Evolutionary conservation across 2,888 invertebrate genomes (phyloP).

Genomic region (Brenthis daphne): DNA sequence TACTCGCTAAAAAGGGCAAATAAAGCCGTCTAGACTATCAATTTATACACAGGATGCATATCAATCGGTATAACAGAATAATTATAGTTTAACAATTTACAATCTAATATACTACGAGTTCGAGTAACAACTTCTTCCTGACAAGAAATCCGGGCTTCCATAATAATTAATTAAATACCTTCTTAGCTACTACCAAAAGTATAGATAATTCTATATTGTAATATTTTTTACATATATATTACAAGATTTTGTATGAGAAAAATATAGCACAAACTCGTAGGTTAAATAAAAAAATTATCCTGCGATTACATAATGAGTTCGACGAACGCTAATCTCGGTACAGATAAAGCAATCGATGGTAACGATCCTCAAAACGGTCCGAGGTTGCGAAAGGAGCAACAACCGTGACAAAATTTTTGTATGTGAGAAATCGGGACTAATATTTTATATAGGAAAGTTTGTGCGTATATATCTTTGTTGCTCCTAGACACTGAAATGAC

Average conservation of each 20-base stretch:
- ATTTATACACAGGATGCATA: constrained; percentile 36
- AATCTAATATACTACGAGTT: constrained; percentile 28
- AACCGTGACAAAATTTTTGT: constrained; percentile 55
- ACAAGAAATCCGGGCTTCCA: neutral
- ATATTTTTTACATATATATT: too few species aligned
- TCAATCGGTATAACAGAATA: constrained; percentile 31
- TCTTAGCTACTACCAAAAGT: too few species aligned
- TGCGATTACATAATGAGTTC: constrained; percentile 39
- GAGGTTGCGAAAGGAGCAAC: constrained; percentile 55
- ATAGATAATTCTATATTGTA: too few species aligned
- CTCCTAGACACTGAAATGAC: too few species aligned
- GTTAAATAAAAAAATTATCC: neutral
- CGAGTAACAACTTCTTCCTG: constrained; percentile 27
- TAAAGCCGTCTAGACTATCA: constrained; percentile 33
- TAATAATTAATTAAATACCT: neutral
- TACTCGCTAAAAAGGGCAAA: constrained; percentile 14
- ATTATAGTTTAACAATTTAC: constrained; percentile 32
- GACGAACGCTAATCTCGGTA: constrained; percentile 41
- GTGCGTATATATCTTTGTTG: too few species aligned
- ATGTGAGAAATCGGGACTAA: constrained; percentile 37
- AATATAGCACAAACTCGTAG: neutral
- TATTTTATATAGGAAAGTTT: neutral
- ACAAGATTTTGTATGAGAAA: neutral
- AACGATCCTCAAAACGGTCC: constrained; percentile 23
- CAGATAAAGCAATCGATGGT: constrained; percentile 34